phyloP scores from a whole-genome alignment of 2,113 vertebrate species.

The Poecilia latipinna region DNA sequence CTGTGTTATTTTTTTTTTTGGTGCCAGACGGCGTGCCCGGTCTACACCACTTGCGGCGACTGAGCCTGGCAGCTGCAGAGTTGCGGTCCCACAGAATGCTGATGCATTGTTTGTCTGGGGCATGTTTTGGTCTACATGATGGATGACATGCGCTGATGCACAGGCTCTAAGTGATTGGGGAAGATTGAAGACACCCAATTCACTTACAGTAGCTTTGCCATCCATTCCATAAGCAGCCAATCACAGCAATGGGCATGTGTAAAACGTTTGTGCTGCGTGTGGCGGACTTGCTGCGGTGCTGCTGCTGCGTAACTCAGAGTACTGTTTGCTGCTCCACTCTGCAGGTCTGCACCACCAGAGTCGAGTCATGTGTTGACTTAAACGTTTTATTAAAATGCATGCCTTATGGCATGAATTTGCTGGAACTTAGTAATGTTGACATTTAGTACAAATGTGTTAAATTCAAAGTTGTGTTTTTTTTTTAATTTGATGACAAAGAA shows the following conservation, averaged over 20 bases:
- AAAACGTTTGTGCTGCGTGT: conserved; percentile 40
- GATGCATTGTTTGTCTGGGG: conserved; percentile 87
- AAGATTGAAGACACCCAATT: conserved; percentile 94
- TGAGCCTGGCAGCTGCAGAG: conserved; percentile 13
- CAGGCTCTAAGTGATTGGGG: conserved; percentile 92
- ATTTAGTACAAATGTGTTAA: background rate
- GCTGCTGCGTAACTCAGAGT: conserved; percentile 8
- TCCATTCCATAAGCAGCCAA: conserved; percentile 88
- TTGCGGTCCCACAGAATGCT: conserved; percentile 81
- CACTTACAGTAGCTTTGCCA: conserved; percentile 88
- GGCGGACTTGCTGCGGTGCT: conserved; percentile 16
- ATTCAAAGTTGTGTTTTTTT: background rate
- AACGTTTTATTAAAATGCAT: background rate
- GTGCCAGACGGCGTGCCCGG: conserved; percentile 19
- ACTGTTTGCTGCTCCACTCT: background rate
- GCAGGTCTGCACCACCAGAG: conserved; percentile 18
- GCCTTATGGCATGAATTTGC: background rate
- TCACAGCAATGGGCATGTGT: conserved; percentile 85
- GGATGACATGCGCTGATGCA: conserved; percentile 88
- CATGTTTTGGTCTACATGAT: conserved; percentile 84
- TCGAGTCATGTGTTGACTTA: background rate
- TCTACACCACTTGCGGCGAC: background rate
- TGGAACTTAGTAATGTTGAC: background rate
- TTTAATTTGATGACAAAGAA: background rate
- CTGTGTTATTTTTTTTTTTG: conserved; percentile 22